These are phyloP conservation scores for Oreochromis tanganicae DNA, from an alignment of 2,113 vertebrate species.

Conservation along the genomic window DNA sequence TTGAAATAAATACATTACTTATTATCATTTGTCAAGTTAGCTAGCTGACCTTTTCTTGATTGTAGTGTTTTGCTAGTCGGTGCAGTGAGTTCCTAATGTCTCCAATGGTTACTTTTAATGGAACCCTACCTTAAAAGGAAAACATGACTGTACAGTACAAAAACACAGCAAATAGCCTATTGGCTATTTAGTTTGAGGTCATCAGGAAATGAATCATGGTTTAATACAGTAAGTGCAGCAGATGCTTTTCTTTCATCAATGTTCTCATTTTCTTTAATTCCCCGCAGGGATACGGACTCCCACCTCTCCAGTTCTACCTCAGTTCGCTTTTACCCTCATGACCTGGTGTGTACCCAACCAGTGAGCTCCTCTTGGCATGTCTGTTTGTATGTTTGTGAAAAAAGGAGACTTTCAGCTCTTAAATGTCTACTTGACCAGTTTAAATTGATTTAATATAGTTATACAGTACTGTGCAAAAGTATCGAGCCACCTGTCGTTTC, in stretches of 20 bases:
- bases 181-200: background rate
- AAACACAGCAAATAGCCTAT: background rate
- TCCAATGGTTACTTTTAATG: background rate
- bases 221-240: background rate
- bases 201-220: background rate
- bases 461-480: background rate
- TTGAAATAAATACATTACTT: background rate
- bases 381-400: background rate
- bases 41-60: background rate
- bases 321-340: conserved; percentile 99
- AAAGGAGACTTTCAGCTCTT: background rate
- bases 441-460: background rate
- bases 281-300: conserved; percentile 95
- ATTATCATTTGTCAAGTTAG: background rate
- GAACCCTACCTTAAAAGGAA: background rate
- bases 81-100: background rate
- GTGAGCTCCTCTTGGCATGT: background rate
- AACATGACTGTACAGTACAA: background rate
- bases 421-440: background rate
- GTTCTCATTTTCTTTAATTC: conserved; percentile 20
- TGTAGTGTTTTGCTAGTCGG: background rate
- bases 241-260: background rate
- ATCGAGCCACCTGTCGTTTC: background rate
- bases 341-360: conserved; percentile 85
- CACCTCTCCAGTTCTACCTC: conserved; percentile 99